Percentiles rank a stretch among this genome's conserved stretches.
Conservation (phyloP, 2,797 vertebrate genomes). For the Lepilemur septentrionalis region DNA sequence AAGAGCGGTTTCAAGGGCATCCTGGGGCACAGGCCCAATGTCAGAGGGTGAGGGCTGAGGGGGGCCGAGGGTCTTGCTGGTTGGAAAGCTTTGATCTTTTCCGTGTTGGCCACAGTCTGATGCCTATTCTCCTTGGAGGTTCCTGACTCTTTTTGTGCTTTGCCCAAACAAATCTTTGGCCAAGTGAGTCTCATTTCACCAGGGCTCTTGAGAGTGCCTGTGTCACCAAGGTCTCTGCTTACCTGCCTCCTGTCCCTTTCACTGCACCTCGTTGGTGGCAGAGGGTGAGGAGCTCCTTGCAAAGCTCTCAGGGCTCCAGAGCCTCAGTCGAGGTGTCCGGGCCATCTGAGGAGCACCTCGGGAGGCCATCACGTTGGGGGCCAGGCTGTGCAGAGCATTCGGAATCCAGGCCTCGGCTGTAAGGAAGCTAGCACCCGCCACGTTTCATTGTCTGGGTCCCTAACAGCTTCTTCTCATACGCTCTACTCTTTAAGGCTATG, state of each 20-base stretch:
- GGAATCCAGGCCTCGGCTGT: not conserved
- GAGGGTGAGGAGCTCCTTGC: not conserved
- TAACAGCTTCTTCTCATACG: not conserved
- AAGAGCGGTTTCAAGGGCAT: not conserved
- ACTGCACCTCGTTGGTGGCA: not conserved
- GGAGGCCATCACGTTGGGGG: fast-evolving
- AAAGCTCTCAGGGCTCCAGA: not conserved
- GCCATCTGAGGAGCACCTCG: fast-evolving
- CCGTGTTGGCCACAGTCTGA: not conserved
- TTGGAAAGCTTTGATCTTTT: not conserved
- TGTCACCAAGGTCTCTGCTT: not conserved
- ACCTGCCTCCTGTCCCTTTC: not conserved
- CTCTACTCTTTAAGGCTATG: not conserved
- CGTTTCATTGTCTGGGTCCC: fast-evolving
- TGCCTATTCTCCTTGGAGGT: fast-evolving
- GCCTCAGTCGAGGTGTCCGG: not conserved
- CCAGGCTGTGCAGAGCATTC: not conserved
- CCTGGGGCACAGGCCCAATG: not conserved
- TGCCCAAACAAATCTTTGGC: not conserved
- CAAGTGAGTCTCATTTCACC: not conserved
- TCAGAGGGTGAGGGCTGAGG: fast-evolving
- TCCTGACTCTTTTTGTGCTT: no score
- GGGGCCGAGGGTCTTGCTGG: fast-evolving
- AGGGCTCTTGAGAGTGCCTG: not conserved
- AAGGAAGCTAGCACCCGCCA: fast-evolving